phyloP scores from a whole-genome alignment of 2,797 vertebrate genomes.

The Simalia tracyae region DNA sequence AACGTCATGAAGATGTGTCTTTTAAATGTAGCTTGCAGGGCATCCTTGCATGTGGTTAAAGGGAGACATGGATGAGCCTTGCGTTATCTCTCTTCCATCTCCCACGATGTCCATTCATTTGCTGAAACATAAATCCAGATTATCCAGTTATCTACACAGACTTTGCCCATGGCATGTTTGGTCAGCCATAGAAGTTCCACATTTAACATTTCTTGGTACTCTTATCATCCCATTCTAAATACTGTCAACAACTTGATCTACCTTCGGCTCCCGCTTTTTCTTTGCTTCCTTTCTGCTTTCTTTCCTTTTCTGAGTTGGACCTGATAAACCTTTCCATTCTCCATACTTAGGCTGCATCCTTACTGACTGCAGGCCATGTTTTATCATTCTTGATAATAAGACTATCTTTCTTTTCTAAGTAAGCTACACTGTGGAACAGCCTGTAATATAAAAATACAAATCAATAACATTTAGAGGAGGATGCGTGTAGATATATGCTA shows the following conservation, averaged over 20 bases:
- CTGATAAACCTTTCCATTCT: background rate
- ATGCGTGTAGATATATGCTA: rapidly evolving
- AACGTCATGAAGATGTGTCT: background rate
- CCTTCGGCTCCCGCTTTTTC: background rate
- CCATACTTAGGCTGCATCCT: background rate
- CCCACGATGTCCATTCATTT: too few species aligned
- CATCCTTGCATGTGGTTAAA: background rate
- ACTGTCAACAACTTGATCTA: background rate
- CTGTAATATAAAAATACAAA: constrained; percentile 1
- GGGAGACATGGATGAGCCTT: background rate
- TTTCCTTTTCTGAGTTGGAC: background rate
- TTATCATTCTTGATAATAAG: constrained; percentile 24
- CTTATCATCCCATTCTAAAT: background rate
- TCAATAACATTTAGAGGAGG: background rate
- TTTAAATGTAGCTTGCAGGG: background rate
- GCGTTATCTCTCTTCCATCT: background rate
- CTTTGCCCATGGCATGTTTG: background rate
- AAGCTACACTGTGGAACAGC: background rate
- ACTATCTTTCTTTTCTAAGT: constrained; percentile 10
- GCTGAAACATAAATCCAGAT: background rate
- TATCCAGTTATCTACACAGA: background rate
- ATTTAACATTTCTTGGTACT: background rate
- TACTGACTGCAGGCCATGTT: background rate
- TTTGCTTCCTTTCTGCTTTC: background rate
- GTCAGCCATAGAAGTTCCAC: background rate